phyloP scores from a whole-genome alignment of 2,113 vertebrate genomes.

The Aythya baeri region DNA sequence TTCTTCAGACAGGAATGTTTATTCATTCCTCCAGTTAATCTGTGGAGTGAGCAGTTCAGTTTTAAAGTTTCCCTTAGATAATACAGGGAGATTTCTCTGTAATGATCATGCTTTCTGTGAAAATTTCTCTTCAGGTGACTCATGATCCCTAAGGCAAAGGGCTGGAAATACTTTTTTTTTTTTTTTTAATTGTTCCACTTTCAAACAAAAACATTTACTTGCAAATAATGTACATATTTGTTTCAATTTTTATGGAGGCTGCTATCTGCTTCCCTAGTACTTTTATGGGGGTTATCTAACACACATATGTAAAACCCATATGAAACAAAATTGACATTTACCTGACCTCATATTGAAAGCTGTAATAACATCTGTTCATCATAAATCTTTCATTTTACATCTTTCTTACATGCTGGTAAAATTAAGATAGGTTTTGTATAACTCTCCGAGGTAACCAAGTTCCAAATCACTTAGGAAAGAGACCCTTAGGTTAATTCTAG shows the following conservation, averaged over 20 bases:
- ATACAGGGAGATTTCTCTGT: background rate
- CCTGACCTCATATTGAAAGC: background rate
- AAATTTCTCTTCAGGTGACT: background rate
- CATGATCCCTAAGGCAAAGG: background rate
- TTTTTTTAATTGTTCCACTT: background rate
- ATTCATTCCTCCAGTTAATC: background rate
- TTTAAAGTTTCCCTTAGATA: background rate
- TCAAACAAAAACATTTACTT: background rate
- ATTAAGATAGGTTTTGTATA: background rate
- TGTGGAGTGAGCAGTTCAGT: background rate
- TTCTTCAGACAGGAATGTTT: background rate
- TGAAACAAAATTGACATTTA: background rate
- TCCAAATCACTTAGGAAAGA: background rate
- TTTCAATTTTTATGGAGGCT: background rate
- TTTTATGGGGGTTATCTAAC: background rate
- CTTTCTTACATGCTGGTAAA: background rate
- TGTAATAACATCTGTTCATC: background rate
- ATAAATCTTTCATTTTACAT: background rate
- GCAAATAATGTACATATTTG: background rate
- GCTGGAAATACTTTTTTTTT: background rate
- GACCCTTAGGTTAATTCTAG: background rate
- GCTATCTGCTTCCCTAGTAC: background rate
- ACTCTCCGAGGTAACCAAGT: background rate
- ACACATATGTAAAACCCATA: background rate
- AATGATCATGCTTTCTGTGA: background rate